Evolutionary conservation across 2,113 vertebrate species (phyloP).

Genomic region (Paralichthys olivaceus): DNA sequence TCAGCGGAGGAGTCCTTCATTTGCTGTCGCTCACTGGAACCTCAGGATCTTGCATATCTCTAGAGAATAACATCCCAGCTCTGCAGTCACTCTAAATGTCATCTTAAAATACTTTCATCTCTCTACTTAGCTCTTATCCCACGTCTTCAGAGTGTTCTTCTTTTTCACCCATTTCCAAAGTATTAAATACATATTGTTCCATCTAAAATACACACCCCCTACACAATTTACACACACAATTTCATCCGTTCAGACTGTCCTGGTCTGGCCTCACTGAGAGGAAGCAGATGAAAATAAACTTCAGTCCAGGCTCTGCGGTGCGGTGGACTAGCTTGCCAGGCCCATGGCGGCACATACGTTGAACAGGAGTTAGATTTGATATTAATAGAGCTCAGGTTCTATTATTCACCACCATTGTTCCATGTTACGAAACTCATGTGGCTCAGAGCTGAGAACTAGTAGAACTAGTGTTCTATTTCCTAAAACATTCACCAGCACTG

Average conservation of each 20-base stretch:
- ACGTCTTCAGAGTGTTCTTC: neutral
- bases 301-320: neutral
- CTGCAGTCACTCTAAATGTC: neutral
- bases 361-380: slow-evolving; percentile 46
- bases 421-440: too few species aligned
- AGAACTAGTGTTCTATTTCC: slow-evolving; percentile 15
- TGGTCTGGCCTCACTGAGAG: slow-evolving; percentile 3
- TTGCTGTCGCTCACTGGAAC: neutral
- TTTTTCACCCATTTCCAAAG: neutral
- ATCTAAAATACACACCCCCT: neutral
- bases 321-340: slow-evolving; percentile 1
- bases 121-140: neutral
- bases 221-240: slow-evolving; percentile 3
- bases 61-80: neutral
- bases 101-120: slow-evolving; percentile 1
- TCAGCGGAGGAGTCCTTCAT: neutral
- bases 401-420: neutral
- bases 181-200: neutral
- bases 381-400: neutral
- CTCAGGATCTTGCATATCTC: slow-evolving; percentile 8
- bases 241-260: slow-evolving; percentile 12
- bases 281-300: slow-evolving; percentile 43
- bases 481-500: slow-evolving; percentile 17
- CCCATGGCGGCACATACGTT: slow-evolving; percentile 34
- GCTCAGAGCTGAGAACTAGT: neutral